Conservation (phyloP, 1,140 invertebrate genomes). For the Orchesella cincta region DNA sequence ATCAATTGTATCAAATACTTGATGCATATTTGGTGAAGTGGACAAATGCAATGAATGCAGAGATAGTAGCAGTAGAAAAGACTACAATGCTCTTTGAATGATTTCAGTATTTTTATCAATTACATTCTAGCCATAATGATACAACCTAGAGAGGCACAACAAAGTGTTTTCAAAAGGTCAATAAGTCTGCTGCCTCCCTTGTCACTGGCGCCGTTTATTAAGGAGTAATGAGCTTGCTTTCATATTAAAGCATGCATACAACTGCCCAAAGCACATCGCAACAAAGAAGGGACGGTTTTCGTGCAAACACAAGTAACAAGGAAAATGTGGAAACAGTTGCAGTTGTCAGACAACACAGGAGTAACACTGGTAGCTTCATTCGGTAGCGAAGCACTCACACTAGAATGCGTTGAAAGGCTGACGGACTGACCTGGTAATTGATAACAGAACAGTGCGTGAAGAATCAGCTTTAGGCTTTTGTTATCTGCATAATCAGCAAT, state of each 20-base stretch:
- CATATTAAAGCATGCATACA: not conserved
- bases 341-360: not conserved
- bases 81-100: not conserved
- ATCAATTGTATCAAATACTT: too few species aligned
- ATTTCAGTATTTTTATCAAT: not conserved
- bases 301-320: not conserved
- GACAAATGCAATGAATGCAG: not conserved
- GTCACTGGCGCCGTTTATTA: constrained; percentile 25
- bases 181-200: not conserved
- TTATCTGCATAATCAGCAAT: too few species aligned
- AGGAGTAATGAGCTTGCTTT: not conserved
- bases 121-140: not conserved
- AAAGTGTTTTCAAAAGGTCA: not conserved
- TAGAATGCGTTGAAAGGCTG: too few species aligned
- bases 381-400: too few species aligned
- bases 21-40: too few species aligned
- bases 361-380: not conserved
- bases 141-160: not conserved
- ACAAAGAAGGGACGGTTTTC: not conserved
- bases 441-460: too few species aligned
- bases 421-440: not conserved
- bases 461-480: too few species aligned
- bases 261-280: not conserved
- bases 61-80: not conserved
- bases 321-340: not conserved